Evolutionary conservation across 2,888 invertebrate genomes (phyloP).

Genomic region (Coremacera marginata): DNA sequence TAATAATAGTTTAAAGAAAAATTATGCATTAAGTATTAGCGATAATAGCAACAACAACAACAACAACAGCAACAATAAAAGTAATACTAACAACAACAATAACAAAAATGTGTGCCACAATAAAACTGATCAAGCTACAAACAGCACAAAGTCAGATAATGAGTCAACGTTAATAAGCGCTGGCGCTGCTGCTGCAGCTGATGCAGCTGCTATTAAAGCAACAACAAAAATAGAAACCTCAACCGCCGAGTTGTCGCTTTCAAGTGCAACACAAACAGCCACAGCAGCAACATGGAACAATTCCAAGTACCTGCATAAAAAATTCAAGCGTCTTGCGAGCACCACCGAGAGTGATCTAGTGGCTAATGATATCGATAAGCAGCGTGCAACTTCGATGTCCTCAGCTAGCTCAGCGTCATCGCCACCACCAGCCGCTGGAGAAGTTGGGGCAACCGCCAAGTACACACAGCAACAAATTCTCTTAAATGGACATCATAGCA

Average conservation of each 20-base stretch:
- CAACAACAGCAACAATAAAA: slow-evolving; percentile 40
- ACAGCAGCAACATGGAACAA: slow-evolving; percentile 69
- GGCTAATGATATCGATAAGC: slow-evolving; percentile 41
- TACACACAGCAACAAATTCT: slow-evolving; percentile 38
- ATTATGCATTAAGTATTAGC: slow-evolving; percentile 57
- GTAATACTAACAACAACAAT: slow-evolving; percentile 44
- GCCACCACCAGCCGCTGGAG: slow-evolving; percentile 50
- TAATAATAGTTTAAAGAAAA: slow-evolving; percentile 62
- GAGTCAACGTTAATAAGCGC: background rate
- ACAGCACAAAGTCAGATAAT: too few species aligned
- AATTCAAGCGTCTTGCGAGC: slow-evolving; percentile 88
- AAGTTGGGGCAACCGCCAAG: slow-evolving; percentile 34
- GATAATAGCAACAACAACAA: slow-evolving; percentile 43
- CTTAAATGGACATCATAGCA: slow-evolving; percentile 40
- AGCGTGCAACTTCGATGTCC: slow-evolving; percentile 61
- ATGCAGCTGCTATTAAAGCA: background rate
- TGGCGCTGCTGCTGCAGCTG: background rate
- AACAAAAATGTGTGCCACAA: slow-evolving; percentile 36
- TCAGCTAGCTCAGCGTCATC: slow-evolving; percentile 60
- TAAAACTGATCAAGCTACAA: slow-evolving; percentile 29
- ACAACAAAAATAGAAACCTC: slow-evolving; percentile 36
- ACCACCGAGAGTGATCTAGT: slow-evolving; percentile 56
- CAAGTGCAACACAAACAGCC: slow-evolving; percentile 45
- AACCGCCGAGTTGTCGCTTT: slow-evolving; percentile 42
- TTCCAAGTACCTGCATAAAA: slow-evolving; percentile 89